Evolutionary conservation across 1,140 invertebrate genomes (phyloP), one percentile per base, ranked within the genome.

Genomic region (Drosophila serrata): DNA sequence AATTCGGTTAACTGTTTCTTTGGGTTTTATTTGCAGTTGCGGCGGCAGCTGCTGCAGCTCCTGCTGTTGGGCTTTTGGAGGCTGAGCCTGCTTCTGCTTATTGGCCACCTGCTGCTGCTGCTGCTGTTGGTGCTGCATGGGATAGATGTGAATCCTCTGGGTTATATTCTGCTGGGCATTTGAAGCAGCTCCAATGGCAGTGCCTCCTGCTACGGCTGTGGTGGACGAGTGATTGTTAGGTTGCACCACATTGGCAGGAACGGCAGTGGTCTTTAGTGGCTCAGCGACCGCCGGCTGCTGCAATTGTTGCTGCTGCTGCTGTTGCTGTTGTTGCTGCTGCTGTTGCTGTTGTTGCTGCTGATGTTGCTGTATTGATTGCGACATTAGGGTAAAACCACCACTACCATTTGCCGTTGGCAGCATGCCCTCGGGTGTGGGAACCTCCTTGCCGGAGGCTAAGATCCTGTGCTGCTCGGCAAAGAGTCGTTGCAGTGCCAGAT

Each of bases 401-500:
- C 11, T 79, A 22, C 79, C 84, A 40, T 82, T 90, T 6, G 82
- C 51, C 12, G 82, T 80, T 1, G 88, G 75, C 8, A 92, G 40
- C 64, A 90, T 81, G 8, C 67, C 82, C 58, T 93, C 93, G 19
- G 94, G 93, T 13, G 94, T 95, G 8, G 95, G 94, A 63, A 95
- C 93, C 59, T 95, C 90, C 92, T 95, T 95, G 19, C 95, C 95
- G 0, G 94, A 93, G 5, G 94, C 93, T 56, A 95, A 81, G 60
- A 95, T 95, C 73, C 95, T 94, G 59, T 95, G 94, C 81, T 95
- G 95, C 61, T 95, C 94, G 15, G 93, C 91, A 80, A 94, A 94
- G 12, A 95, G 74, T 19, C 93, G 92, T 73, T 95, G 95, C 43
- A 95, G 73, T 5, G 94, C 92, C 48, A 93, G 84, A 78, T 94